Base-by-base conservation (phyloP, 2,797 vertebrate genomes). In the Clarias fuscus region DNA sequence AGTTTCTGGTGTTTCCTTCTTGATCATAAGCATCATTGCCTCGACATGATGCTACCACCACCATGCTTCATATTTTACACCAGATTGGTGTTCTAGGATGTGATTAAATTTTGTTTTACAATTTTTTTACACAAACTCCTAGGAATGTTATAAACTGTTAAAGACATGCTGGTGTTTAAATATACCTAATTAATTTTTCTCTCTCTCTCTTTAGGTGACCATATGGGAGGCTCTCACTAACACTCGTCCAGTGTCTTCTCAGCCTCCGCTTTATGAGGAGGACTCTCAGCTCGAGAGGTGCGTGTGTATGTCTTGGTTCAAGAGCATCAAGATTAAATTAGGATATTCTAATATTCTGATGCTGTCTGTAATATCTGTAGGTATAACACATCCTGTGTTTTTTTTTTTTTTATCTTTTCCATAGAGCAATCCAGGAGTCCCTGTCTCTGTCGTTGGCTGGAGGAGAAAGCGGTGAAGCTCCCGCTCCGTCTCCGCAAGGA, bases 141-240 rank as follows among this genome's bases (percentile, higher is more conserved):
- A 13, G 40, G 48, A 73, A 48, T 43, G 18, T 20, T 33, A 37
- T 37, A 17, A 70, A 5, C 37, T 0, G 10, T 48, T 73, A 4
- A 56, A 56, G 14, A 76, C n/a, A 17, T 17, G 2, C 43, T 27
- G n/a, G 7, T 56, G 24, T 53, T 8, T 37, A 61, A 37, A 61
- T 79, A 33, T 58, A 40, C 77, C 33, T 64, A 24, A 79, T 22
- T 24, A 2, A 62, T 62, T 37, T 37, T 37, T 5, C 4, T 53
- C 48, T 48, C 10, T 48, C 4, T 56, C n/a, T 18, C 77, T 88
- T 43, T 82, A 98, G 98, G 98, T 99, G 90, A 99, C 97, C 37
- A 96, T 99, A 84, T 99, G 98, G 98, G 98, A 99, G 90, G 97
- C 98, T 3, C 93, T 99, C 90, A 98, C 97, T 86, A 98, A 97